Evolutionary conservation across 2,797 vertebrate genomes (phyloP).

Genomic region (Poeciliopsis paucimaculata): DNA sequence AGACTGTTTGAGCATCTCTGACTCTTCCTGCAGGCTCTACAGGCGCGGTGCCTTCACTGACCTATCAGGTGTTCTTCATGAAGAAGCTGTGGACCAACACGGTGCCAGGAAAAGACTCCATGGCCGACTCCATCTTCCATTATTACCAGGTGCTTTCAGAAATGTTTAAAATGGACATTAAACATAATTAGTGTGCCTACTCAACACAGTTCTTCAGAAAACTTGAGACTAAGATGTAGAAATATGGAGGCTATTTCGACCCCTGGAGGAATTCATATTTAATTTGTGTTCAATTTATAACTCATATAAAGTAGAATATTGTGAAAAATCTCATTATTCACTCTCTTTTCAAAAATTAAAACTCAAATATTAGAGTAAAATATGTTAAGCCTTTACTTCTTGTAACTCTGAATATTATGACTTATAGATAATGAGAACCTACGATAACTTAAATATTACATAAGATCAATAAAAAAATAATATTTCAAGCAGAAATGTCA

Average conservation of each 20-base stretch:
- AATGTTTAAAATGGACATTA: not conserved
- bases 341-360: not conserved
- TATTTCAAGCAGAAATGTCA: not conserved
- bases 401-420: not conserved
- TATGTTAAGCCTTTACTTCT: not conserved
- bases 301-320: no score
- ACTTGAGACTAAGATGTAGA: not conserved
- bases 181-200: not conserved
- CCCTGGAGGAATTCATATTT: not conserved
- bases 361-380: not conserved
- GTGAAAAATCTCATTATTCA: not conserved
- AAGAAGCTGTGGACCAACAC: constrained; percentile 98
- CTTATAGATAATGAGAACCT: not conserved
- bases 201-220: not conserved
- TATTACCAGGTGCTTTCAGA: constrained; percentile 89
- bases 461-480: not conserved
- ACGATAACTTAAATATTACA: not conserved
- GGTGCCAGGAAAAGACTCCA: constrained; percentile 90
- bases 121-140: constrained; percentile 98
- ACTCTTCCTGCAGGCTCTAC: not conserved
- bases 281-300: not conserved
- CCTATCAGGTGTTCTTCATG: constrained; percentile 99
- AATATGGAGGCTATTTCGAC: not conserved
- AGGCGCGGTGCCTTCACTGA: constrained; percentile 92
- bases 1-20: not conserved